Evolutionary conservation across 2,113 vertebrate genomes (phyloP).

Genomic region (Micronycteris hirsuta): DNA sequence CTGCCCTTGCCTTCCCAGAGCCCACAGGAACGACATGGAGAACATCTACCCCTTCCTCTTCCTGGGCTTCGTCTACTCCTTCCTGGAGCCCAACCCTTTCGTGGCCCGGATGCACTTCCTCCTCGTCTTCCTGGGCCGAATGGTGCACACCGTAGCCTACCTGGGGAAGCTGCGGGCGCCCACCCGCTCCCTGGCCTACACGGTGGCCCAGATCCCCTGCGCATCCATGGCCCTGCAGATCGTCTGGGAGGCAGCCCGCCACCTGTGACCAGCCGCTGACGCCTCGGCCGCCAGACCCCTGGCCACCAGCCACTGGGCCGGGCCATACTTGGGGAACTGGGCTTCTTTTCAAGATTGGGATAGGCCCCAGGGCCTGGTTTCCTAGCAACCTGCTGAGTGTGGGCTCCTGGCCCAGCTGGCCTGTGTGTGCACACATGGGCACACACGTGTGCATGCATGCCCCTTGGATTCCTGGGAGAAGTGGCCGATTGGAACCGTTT

Average conservation of each 20-base stretch:
- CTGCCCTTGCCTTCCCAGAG: slow-evolving; percentile 77
- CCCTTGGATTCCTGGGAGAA: background rate
- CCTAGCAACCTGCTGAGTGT: background rate
- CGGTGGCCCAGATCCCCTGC: slow-evolving; percentile 90
- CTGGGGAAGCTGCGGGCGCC: slow-evolving; percentile 86
- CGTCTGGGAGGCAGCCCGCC: slow-evolving; percentile 75
- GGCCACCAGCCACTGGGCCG: rapidly evolving
- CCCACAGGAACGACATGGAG: slow-evolving; percentile 94
- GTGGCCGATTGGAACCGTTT: background rate
- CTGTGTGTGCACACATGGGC: background rate
- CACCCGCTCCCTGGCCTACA: slow-evolving; percentile 89
- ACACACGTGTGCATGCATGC: background rate
- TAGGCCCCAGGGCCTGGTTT: background rate
- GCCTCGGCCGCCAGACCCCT: rapidly evolving
- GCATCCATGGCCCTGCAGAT: slow-evolving; percentile 95
- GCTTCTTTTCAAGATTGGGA: background rate
- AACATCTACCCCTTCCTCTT: slow-evolving; percentile 97
- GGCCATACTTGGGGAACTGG: background rate
- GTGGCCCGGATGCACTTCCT: slow-evolving; percentile 92
- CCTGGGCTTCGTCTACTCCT: slow-evolving; percentile 91
- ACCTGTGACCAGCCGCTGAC: slow-evolving; percentile 74
- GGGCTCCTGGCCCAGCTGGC: background rate
- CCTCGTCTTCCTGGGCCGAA: slow-evolving; percentile 85
- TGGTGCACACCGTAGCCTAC: slow-evolving; percentile 90
- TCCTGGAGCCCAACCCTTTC: slow-evolving; percentile 83